phyloP scores from a whole-genome alignment of 35 echinoderm and acorn worm species.

The Strongylocentrotus purpuratus region DNA sequence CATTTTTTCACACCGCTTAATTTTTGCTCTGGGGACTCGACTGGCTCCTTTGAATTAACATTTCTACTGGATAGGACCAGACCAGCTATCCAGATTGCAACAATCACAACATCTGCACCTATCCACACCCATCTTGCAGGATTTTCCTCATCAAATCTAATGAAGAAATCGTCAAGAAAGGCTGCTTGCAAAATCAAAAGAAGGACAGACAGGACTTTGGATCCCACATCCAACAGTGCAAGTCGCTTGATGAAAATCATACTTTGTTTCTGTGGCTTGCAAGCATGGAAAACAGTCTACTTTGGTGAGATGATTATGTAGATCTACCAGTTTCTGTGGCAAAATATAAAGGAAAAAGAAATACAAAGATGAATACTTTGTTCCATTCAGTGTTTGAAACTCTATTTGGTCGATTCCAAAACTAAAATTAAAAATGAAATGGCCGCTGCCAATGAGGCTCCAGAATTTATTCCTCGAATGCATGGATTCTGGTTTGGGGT shows the following conservation, averaged over 20 bases:
- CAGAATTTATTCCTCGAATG: no score
- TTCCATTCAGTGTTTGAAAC: background rate
- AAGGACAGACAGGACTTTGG: conserved; percentile 71
- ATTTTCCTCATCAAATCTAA: conserved; percentile 44
- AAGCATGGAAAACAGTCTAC: background rate
- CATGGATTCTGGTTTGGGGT: no score
- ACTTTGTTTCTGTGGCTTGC: background rate
- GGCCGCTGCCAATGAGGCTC: no score
- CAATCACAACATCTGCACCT: conserved; percentile 32
- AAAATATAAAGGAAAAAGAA: background rate
- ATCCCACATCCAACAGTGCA: conserved; percentile 34
- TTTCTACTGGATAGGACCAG: conserved; percentile 29
- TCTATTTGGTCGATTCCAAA: no score
- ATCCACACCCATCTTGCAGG: conserved; percentile 43
- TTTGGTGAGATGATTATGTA: background rate
- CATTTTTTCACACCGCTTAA: background rate
- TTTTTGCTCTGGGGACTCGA: background rate
- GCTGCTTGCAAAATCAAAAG: conserved; percentile 59
- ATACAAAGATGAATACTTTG: background rate
- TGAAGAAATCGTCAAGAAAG: conserved; percentile 65
- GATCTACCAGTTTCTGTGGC: background rate
- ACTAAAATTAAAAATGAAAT: no score
- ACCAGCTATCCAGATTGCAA: conserved; percentile 48
- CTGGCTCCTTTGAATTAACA: conserved; percentile 15
- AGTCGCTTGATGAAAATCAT: conserved; percentile 45